Percentiles rank a stretch among this genome's conserved stretches.
These are phyloP conservation scores for Ranitomeya imitator DNA, from an alignment of 2,113 vertebrate genomes.

Conservation along the genomic window DNA sequence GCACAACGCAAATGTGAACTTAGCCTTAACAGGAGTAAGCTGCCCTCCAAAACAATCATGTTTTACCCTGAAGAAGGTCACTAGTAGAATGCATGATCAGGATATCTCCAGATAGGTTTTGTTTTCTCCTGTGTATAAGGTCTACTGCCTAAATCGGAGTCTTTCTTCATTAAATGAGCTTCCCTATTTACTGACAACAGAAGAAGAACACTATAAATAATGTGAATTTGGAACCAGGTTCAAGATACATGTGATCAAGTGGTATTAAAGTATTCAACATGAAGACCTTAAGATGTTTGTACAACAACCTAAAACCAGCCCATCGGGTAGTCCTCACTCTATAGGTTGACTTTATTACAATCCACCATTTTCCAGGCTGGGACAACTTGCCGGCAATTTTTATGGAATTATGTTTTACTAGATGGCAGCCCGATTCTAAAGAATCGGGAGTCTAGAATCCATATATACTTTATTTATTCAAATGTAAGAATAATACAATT, in stretches of 20 bases:
- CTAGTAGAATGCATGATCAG: background rate
- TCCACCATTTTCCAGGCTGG: too few relatives aligned
- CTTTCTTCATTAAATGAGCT: background rate
- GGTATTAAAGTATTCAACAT: conserved; percentile 3
- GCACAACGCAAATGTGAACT: too few relatives aligned
- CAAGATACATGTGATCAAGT: background rate
- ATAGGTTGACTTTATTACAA: too few relatives aligned
- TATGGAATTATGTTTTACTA: too few relatives aligned
- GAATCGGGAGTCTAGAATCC: too few relatives aligned
- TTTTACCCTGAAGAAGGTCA: background rate
- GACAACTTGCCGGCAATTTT: too few relatives aligned
- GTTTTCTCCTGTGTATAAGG: background rate
- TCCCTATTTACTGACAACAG: conserved; percentile 25
- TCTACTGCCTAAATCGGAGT: background rate
- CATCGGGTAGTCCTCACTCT: background rate
- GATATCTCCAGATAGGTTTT: background rate
- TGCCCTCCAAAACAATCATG: background rate
- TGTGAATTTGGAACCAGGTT: background rate
- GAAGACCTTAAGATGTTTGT: background rate
- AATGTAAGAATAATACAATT: too few relatives aligned
- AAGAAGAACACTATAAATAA: conserved; percentile 21
- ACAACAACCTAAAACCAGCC: background rate
- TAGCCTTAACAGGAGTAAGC: background rate
- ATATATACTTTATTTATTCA: too few relatives aligned
- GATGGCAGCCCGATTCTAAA: too few relatives aligned